Base-by-base conservation (phyloP, 2,888 invertebrate genomes). In the Taphrorychus bicolor region DNA sequence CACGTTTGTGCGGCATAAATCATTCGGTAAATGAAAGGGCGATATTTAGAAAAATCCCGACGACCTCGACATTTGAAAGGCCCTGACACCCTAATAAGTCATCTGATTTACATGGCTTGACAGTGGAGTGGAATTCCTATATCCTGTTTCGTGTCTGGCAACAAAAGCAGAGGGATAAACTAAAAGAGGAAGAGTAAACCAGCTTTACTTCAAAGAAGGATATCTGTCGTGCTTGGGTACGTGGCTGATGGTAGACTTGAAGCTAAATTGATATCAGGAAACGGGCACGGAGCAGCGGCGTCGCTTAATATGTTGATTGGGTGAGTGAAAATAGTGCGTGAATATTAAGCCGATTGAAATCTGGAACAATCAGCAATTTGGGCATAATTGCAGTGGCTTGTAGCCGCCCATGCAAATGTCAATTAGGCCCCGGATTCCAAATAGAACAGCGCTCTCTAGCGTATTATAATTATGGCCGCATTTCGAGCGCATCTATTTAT, bases 81-180 rank as follows among this genome's bases (percentile, higher is more conserved):
- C 54, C 41, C 59, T 73, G 70, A 74, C 70, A 72, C 73, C 67
- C 72, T 74, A 73, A 76, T 76, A 74, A 75, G 72, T 75, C 76
- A 72, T 70, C 70, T 71, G 73, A 75, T 76, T 75, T 76, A 73
- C 75, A 76, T 76, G 74, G 73, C 71, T 73, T 73, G 73, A 23
- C 59, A 59, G 23, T 23, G 16, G 19, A 16, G 18, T 57, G 21
- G 57, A 58, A 65, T 52, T 41, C 32, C 40, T 54, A 24, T 49
- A 56, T 56, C 56, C 54, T 32, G 41, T 62, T 72, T 71, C 73
- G 70, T 71, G 72, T 71, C 70, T 68, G 62, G 62, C 57, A 48
- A 58, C 68, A 71, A 73, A 72, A 67, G 53, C 14, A 16, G 22
- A 53, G n/a, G 32, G 59, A 17, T 51, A 45, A 45, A 22, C 58